phyloP scores from a whole-genome alignment of 2,888 invertebrate species.

The Drosophila bunnanda region DNA sequence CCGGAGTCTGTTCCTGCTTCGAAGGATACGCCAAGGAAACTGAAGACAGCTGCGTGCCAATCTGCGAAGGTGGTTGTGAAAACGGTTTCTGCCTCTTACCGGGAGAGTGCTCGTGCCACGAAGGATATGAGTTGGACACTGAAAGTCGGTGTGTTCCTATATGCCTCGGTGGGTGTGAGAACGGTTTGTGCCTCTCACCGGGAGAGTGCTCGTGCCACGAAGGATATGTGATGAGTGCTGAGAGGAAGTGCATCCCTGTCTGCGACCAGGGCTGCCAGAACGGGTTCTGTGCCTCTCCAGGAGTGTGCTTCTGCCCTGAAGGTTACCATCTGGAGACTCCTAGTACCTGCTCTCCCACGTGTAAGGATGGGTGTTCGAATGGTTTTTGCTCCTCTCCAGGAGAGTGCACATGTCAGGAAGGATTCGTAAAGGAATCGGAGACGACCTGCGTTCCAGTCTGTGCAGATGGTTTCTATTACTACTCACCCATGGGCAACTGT shows the following conservation, averaged over 20 bases:
- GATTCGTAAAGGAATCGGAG: background rate
- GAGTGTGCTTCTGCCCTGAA: constrained; percentile 19
- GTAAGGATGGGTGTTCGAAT: constrained; percentile 30
- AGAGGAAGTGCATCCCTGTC: constrained; percentile 15
- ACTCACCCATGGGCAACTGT: constrained; percentile 27
- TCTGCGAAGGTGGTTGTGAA: too few species aligned
- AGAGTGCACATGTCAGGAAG: constrained; percentile 29
- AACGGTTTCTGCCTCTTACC: too few species aligned
- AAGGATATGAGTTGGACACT: too few species aligned
- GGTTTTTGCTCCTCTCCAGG: constrained; percentile 35
- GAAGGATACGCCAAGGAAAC: constrained; percentile 32
- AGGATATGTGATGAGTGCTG: constrained; percentile 28
- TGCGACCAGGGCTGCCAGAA: constrained; percentile 34
- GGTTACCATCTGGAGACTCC: constrained; percentile 16
- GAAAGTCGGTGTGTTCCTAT: too few species aligned
- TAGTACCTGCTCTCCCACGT: constrained; percentile 31
- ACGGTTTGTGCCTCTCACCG: constrained; percentile 36
- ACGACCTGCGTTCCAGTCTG: constrained; percentile 30
- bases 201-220: constrained; percentile 26
- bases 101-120: constrained; percentile 16
- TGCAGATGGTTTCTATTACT: constrained; percentile 85
- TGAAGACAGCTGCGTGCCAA: too few species aligned
- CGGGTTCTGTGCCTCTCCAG: constrained; percentile 30
- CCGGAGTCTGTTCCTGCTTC: constrained; percentile 23
- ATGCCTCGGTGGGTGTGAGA: too few species aligned